These are phyloP conservation scores for Lates japonicus DNA, from an alignment of 2,797 vertebrate genomes.

Conservation along the genomic window DNA sequence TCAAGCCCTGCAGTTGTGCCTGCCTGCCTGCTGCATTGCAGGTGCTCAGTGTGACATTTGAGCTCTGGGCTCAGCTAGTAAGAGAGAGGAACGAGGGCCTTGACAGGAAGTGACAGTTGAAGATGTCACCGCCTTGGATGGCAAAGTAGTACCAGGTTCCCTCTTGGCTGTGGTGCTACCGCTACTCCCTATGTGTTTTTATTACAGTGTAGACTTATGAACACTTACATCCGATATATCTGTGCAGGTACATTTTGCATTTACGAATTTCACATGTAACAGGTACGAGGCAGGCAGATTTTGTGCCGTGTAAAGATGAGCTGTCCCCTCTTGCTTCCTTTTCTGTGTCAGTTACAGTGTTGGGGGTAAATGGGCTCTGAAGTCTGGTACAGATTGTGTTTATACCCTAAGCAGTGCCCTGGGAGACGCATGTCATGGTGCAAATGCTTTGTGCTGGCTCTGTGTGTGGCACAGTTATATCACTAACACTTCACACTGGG, in stretches of 20 bases:
- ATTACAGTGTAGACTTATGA: background rate
- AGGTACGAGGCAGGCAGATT: background rate
- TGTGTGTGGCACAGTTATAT: slow-evolving; percentile 82
- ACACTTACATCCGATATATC: background rate
- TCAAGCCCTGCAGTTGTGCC: slow-evolving; percentile 60
- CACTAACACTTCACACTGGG: slow-evolving; percentile 73
- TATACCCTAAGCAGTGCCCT: slow-evolving; percentile 75
- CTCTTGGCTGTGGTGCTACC: slow-evolving; percentile 14
- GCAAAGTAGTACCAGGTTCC: slow-evolving; percentile 43
- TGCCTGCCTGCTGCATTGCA: slow-evolving; percentile 83
- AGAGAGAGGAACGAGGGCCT: slow-evolving; percentile 61
- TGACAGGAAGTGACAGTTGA: slow-evolving; percentile 71
- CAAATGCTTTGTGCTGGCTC: slow-evolving; percentile 71
- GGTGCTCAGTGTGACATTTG: slow-evolving; percentile 80
- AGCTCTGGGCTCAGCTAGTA: slow-evolving; percentile 62
- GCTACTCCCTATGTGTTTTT: background rate
- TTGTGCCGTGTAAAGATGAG: slow-evolving; percentile 3
- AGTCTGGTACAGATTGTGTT: slow-evolving; percentile 77
- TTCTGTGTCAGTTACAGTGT: slow-evolving; percentile 61
- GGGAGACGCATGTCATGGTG: slow-evolving; percentile 77
- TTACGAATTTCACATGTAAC: background rate
- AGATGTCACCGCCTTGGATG: slow-evolving; percentile 56
- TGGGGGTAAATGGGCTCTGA: slow-evolving; percentile 59
- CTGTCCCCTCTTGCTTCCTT: slow-evolving; percentile 40
- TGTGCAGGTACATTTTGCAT: slow-evolving; percentile 13